Percentiles rank a stretch among this genome's conserved stretches.
Conservation (phyloP, 2,888 invertebrate species). For the Deilephila elpenor region DNA sequence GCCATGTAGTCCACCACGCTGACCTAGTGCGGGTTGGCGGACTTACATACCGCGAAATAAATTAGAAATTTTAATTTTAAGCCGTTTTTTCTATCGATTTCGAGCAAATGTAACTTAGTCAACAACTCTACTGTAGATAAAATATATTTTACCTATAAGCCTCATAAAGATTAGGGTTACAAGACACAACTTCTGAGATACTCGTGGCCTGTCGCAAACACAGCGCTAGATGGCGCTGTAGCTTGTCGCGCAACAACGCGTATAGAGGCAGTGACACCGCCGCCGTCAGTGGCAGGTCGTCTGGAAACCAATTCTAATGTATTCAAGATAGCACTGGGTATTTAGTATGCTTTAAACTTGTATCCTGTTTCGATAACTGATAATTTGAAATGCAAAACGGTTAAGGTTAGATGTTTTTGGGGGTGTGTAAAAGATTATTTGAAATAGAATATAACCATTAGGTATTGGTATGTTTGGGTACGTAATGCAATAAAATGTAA, state of each 20-base stretch:
- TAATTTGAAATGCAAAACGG: slow-evolving; percentile 15
- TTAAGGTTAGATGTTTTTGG: neutral
- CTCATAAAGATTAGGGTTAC: slow-evolving; percentile 74
- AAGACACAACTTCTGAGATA: slow-evolving; percentile 76
- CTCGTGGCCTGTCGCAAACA: slow-evolving; percentile 75
- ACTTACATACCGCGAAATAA: no score
- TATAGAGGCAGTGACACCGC: slow-evolving; percentile 73
- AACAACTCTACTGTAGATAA: no score
- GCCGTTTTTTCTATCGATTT: no score
- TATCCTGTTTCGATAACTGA: neutral
- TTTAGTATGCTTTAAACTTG: neutral
- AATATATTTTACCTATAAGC: slow-evolving; percentile 67
- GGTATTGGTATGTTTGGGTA: no score
- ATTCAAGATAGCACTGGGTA: neutral
- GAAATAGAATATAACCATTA: neutral
- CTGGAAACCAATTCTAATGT: slow-evolving; percentile 49
- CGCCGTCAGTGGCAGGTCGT: slow-evolving; percentile 76
- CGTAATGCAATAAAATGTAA: no score
- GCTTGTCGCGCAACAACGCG: slow-evolving; percentile 67
- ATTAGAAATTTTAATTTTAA: no score
- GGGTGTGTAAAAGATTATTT: neutral
- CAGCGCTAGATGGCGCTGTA: slow-evolving; percentile 66
- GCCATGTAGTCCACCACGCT: no score
- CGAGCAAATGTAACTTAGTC: no score
- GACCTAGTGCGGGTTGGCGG: no score